Conservation (phyloP, 2,797 vertebrate species). For the Iguana delicatissima region DNA sequence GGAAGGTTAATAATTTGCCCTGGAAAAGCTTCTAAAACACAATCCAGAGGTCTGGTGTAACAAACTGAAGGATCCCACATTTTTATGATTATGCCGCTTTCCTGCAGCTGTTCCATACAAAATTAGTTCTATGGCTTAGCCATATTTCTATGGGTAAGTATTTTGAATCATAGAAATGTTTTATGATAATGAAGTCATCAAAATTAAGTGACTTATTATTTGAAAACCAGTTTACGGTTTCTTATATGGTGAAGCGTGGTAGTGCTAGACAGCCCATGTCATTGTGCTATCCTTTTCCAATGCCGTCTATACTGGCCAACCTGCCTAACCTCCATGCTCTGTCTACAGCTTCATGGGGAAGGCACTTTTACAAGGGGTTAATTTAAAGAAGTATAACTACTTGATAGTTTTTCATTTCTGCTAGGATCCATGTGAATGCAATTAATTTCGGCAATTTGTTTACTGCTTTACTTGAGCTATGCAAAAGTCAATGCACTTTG, state of each 20-base stretch:
- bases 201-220: neutral
- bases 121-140: neutral
- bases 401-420: neutral
- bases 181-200: neutral
- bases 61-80: neutral
- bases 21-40: neutral
- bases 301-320: neutral
- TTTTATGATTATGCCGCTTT: slow-evolving; percentile 9
- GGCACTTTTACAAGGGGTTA: neutral
- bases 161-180: neutral
- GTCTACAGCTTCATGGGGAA: neutral
- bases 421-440: neutral
- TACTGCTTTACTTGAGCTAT: neutral
- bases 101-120: neutral
- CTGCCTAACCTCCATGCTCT: neutral
- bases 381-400: neutral
- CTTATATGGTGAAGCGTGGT: neutral
- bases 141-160: neutral
- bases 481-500: neutral
- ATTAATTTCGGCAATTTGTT: too few species aligned
- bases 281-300: neutral
- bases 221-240: neutral
- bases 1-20: slow-evolving; percentile 37
- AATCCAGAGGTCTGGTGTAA: slow-evolving; percentile 9
- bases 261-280: neutral